Percentiles rank a stretch among this genome's conserved stretches.
Conservation (phyloP, 2,888 invertebrate species). For the Macrophya annulata region DNA sequence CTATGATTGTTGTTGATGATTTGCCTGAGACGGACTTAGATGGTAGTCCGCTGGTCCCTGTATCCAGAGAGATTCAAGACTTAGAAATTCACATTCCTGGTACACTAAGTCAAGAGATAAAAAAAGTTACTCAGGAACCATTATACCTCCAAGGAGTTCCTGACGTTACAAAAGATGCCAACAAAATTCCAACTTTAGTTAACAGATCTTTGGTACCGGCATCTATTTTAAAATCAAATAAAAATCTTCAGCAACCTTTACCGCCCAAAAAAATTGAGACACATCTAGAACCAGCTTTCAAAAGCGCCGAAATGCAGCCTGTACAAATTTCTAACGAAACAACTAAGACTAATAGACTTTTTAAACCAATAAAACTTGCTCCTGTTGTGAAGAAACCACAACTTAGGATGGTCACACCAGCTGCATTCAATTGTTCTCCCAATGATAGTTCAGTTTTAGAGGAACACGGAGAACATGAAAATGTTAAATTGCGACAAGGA, state of each 20-base stretch:
- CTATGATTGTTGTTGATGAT: constrained; percentile 65
- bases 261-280: constrained; percentile 62
- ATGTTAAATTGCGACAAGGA: constrained; percentile 3
- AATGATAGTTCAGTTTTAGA: constrained; percentile 57
- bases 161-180: constrained; percentile 68
- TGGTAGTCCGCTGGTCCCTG: constrained; percentile 62
- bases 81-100: constrained; percentile 57
- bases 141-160: constrained; percentile 70
- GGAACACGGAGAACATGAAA: constrained; percentile 21
- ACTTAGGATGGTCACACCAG: constrained; percentile 61
- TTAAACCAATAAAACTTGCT: constrained; percentile 72
- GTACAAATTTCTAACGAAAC: constrained; percentile 61
- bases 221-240: constrained; percentile 70
- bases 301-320: constrained; percentile 73
- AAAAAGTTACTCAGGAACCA: constrained; percentile 64
- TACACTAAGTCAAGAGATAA: constrained; percentile 31
- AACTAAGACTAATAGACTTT: constrained; percentile 61
- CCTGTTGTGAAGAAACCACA: constrained; percentile 65
- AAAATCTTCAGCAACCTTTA: constrained; percentile 70
- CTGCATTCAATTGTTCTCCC: constrained; percentile 62
- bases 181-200: constrained; percentile 71
- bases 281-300: constrained; percentile 68
- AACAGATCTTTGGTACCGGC: constrained; percentile 70
- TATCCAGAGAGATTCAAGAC: constrained; percentile 26
- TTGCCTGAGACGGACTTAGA: constrained; percentile 69